Percentiles rank a stretch among this genome's conserved stretches.
Evolutionary conservation across 92 coral and sea anemone genomes (phyloP).

Genomic region (Siderastrea siderea): DNA sequence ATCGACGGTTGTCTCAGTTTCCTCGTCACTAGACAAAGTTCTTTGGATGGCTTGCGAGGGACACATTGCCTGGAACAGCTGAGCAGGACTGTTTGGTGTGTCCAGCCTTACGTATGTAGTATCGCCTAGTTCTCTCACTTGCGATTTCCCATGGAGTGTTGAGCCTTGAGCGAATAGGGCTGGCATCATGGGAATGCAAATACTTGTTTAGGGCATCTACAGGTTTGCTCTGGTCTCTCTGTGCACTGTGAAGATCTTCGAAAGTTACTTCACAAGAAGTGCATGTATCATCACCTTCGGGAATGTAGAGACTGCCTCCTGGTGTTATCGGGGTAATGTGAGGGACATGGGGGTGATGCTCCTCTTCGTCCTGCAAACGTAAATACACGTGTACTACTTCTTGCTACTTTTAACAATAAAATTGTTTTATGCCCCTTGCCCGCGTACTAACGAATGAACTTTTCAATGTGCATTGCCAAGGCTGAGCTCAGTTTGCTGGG

Average conservation of each 20-base stretch:
- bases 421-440: too few species aligned
- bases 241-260: slow-evolving; percentile 41
- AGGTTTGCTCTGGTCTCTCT: slow-evolving; percentile 37
- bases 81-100: slow-evolving; percentile 67
- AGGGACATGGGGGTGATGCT: background rate
- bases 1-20: slow-evolving; percentile 37
- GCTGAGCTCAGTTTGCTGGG: too few species aligned
- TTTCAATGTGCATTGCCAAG: too few species aligned
- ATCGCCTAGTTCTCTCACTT: slow-evolving; percentile 57
- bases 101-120: slow-evolving; percentile 62
- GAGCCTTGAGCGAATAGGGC: slow-evolving; percentile 74
- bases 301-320: slow-evolving; percentile 70
- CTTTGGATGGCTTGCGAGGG: slow-evolving; percentile 43
- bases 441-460: too few species aligned
- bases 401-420: too few species aligned
- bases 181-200: slow-evolving; percentile 64
- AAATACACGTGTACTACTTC: background rate
- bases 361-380: slow-evolving; percentile 11
- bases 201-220: slow-evolving; percentile 63
- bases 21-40: slow-evolving; percentile 47
- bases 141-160: slow-evolving; percentile 61
- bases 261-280: slow-evolving; percentile 64
- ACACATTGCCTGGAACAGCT: slow-evolving; percentile 40
- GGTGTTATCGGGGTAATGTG: slow-evolving; percentile 63
- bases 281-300: slow-evolving; percentile 52